Evolutionary conservation across 2,797 vertebrate genomes (phyloP), one percentile per base, ranked within the genome.

Genomic region (Pseudopleuronectes americanus): DNA sequence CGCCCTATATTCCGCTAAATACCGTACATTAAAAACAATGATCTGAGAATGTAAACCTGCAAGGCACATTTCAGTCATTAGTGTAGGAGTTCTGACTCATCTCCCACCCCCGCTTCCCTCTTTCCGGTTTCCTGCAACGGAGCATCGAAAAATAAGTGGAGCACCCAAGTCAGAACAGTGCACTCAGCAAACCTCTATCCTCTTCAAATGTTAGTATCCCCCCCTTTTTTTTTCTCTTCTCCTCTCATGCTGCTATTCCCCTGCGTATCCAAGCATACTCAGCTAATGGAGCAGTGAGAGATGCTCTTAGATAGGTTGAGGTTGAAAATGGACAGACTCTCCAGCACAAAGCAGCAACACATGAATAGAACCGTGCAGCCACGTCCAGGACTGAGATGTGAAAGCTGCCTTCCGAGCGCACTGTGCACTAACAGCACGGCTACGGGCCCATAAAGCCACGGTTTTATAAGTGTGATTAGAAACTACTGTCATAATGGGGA

Each of bases 221-320:
- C 51, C 52, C 65, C 77, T 71, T 71, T 73, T 51, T 66, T 24
- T n/a, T 8, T 4, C n/a, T 26, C 26, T 26, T 6, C 6, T 23
- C 3, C 10, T 49, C 1, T 21, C 58, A 45, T 76, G 63, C 76
- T 71, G 72, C 77, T 64, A 48, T 70, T 82, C 73, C 76, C 74
- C 26, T n/a, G 52, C 80, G 79, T 82, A 84, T 84, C 82, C 64
- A 22, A 80, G 79, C 81, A 62, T 80, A 83, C 84, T 87, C 79
- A 57, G 85, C 89, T 92, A 92, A 93, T 93, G 89, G 90, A 88
- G 81, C 84, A 19, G 67, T 73, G 75, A 91, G 88, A 87, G 87
- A 85, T 73, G 87, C 90, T 89, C 78, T 88, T 81, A 69, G 38
- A 9, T 89, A 81, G 85, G 80, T 38, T 38, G 48, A 77, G 75